Evolutionary conservation across 2,888 invertebrate genomes (phyloP).

Genomic region (Exocentrus adspersus): DNA sequence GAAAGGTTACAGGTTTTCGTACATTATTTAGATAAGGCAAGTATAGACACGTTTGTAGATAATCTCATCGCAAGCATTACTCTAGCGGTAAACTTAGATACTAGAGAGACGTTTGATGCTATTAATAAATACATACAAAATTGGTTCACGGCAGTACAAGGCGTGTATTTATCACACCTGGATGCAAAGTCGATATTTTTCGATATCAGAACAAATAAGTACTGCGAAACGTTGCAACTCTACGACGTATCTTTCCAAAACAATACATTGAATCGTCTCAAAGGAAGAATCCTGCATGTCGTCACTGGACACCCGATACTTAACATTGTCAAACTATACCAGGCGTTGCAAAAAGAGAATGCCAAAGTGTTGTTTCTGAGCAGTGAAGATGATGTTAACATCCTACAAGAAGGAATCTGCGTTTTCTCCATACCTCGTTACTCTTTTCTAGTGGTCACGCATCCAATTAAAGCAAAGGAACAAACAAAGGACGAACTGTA

Average conservation of each 20-base stretch:
- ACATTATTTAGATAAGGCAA: neutral
- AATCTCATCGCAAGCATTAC: neutral
- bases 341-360: neutral
- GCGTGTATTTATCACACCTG: neutral
- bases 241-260: conserved; percentile 10
- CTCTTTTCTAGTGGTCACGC: neutral
- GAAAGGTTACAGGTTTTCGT: neutral
- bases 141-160: neutral
- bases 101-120: neutral
- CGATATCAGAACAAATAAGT: conserved; percentile 7
- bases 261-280: neutral
- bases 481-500: neutral
- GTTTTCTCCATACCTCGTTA: neutral
- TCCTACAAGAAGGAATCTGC: neutral
- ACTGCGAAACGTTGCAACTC: neutral
- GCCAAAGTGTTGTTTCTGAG: conserved; percentile 1
- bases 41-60: neutral
- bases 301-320: neutral
- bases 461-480: neutral
- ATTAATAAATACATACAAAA: neutral
- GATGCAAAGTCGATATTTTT: neutral
- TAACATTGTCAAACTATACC: conserved; percentile 3
- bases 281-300: neutral
- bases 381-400: neutral
- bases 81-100: neutral